A percentile compares a stretch with the other conserved stretches of the same genome.
phyloP scores from a whole-genome alignment of 2,797 vertebrate genomes.

The Xerus rutilus region DNA sequence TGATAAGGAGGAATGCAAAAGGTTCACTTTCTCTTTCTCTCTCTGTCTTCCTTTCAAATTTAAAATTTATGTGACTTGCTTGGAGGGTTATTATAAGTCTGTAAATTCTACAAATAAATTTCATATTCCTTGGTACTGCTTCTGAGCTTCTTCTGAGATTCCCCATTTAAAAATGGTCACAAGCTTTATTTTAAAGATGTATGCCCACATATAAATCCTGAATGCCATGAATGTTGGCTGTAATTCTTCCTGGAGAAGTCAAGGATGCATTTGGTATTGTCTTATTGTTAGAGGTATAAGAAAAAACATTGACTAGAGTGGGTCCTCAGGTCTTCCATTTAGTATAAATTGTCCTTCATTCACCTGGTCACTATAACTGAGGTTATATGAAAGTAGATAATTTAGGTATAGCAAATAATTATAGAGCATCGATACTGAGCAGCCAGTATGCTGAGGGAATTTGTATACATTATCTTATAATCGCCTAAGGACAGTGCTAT shows the following conservation, averaged over 20 bases:
- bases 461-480: not conserved
- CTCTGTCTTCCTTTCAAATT: slow-evolving; percentile 26
- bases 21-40: not conserved
- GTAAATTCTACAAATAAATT: slow-evolving; percentile 69
- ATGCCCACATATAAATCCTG: slow-evolving; percentile 58
- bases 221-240: not conserved
- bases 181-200: slow-evolving; percentile 66
- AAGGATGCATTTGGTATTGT: slow-evolving; percentile 44
- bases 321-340: not conserved
- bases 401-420: slow-evolving; percentile 51
- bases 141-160: slow-evolving; percentile 55
- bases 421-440: not conserved
- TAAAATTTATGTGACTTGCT: slow-evolving; percentile 64
- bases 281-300: slow-evolving; percentile 2
- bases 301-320: not conserved
- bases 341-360: slow-evolving; percentile 23
- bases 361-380: not conserved
- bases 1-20: not conserved
- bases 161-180: slow-evolving; percentile 58
- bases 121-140: slow-evolving; percentile 58
- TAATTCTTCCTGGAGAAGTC: slow-evolving; percentile 62
- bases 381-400: not conserved
- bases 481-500: not conserved
- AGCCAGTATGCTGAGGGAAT: not conserved
- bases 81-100: slow-evolving; percentile 66